These are phyloP conservation scores for Aphelinus atriplicis DNA, from an alignment of 1,140 invertebrate genomes.

Conservation along the genomic window DNA sequence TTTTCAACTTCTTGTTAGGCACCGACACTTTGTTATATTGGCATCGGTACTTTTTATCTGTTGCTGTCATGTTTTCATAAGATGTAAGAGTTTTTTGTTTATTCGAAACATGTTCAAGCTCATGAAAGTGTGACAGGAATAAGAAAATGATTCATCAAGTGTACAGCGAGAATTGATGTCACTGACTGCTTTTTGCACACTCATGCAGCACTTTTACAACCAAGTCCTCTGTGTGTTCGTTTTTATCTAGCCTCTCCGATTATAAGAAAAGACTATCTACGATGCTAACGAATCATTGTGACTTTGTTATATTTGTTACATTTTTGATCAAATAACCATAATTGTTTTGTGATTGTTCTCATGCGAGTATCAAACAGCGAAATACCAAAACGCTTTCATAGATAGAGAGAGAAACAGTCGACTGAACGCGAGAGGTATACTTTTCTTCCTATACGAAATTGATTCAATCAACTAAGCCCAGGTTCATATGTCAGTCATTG, in stretches of 20 bases:
- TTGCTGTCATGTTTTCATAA: not conserved
- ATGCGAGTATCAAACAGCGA: constrained; percentile 24
- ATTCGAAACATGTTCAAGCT: not conserved
- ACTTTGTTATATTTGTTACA: constrained; percentile 18
- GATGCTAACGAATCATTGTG: constrained; percentile 28
- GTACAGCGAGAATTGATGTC: not conserved
- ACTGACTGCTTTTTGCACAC: constrained; percentile 18
- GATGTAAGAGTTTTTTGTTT: not conserved
- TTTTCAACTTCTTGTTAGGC: not conserved
- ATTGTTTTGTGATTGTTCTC: constrained; percentile 13
- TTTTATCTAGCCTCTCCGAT: constrained; percentile 21
- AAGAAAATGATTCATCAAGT: too few relatives aligned
- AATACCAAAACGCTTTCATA: constrained; percentile 26
- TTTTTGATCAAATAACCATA: not conserved
- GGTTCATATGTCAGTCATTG: not conserved
- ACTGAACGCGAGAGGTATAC: constrained; percentile 18
- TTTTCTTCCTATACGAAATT: constrained; percentile 1
- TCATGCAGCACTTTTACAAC: constrained; percentile 1
- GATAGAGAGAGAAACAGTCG: constrained; percentile 21
- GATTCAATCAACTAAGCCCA: constrained; percentile 28
- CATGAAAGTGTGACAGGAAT: not conserved
- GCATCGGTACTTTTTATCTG: not conserved
- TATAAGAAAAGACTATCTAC: constrained; percentile 20
- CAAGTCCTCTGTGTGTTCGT: constrained; percentile 12
- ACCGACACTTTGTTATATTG: not conserved